phyloP scores from a whole-genome alignment of 2,797 vertebrate species.

The Hafferia zeledoni region DNA sequence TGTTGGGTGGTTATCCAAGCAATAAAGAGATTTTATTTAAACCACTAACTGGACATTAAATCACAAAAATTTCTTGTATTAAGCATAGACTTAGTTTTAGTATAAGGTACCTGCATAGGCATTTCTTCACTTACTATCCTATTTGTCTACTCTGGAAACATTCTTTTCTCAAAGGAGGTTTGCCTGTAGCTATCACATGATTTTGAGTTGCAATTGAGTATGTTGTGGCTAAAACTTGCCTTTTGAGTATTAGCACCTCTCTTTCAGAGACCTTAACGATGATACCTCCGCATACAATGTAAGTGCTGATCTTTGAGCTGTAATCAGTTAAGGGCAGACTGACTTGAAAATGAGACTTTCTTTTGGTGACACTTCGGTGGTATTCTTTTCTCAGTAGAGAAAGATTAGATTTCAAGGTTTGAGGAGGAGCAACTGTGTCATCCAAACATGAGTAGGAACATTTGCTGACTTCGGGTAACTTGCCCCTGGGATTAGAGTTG shows the following conservation, averaged over 20 bases:
- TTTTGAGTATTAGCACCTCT: neutral
- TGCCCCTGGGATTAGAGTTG: neutral
- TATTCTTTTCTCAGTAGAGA: neutral
- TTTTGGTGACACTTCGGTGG: neutral
- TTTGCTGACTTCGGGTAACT: neutral
- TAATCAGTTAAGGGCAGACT: neutral
- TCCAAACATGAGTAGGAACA: neutral
- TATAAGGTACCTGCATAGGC: neutral
- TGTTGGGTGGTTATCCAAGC: neutral
- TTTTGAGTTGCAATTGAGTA: neutral
- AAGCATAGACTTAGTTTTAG: neutral
- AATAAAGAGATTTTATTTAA: constrained; percentile 17
- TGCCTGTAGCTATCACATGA: neutral
- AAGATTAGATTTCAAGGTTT: neutral
- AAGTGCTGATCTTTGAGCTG: neutral
- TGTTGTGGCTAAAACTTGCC: neutral
- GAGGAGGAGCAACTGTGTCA: neutral
- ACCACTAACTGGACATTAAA: neutral
- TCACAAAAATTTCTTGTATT: neutral
- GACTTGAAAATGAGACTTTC: neutral
- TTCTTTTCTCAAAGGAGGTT: neutral
- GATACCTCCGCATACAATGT: neutral
- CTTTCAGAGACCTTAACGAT: neutral
- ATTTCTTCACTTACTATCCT: neutral
- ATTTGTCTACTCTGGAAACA: neutral